Evolutionary conservation across 2,888 invertebrate genomes (phyloP), one percentile per base, ranked within the genome.

Genomic region (Sarcophaga variegata): DNA sequence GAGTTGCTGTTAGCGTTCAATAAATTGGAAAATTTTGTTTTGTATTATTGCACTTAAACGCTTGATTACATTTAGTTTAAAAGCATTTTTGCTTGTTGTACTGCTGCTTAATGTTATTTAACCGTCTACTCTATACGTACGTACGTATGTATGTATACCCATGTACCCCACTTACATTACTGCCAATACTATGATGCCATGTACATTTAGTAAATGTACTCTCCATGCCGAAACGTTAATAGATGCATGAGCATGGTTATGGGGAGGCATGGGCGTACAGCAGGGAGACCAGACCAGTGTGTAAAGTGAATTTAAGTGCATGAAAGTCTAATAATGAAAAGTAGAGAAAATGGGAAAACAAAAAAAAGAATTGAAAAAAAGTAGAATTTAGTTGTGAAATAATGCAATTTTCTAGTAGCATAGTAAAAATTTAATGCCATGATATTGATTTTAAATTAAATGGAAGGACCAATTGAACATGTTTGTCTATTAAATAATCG

Each of bases 1-100:
- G 87, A 76, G 64, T 82, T 85, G 86, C 81, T 88, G 84, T 86
- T 82, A 72, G 81, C 83, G 91, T 90, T 90, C 90, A 91, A 92
- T 92, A 91, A 91, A 91, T 91, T 92, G 91, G 91, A 92, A 91
- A 92, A 92, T 91, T 89, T 89, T 88, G 87, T 85, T 84, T 83
- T 82, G 86, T 88, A 82, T 85, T 87, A 83, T 87, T 88, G 87
- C 88, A 88, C 88, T 88, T 88, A 88, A 88, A 85, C 81, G 87
- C 88, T 88, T 88, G 85, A 87, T 88, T 88, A 87, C 88, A 88
- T 85, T 88, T 86, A 85, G 86, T 88, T 88, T 88, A 88, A 88
- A 87, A 88, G 88, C 88, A 82, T 87, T 87, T 87, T 87, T 87
- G 81, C 78, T 81, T 85, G 83, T 74, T 67, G 85, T 83, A 80